phyloP scores from a whole-genome alignment of 2,797 vertebrate species.

The Syngnathus rostellatus region DNA sequence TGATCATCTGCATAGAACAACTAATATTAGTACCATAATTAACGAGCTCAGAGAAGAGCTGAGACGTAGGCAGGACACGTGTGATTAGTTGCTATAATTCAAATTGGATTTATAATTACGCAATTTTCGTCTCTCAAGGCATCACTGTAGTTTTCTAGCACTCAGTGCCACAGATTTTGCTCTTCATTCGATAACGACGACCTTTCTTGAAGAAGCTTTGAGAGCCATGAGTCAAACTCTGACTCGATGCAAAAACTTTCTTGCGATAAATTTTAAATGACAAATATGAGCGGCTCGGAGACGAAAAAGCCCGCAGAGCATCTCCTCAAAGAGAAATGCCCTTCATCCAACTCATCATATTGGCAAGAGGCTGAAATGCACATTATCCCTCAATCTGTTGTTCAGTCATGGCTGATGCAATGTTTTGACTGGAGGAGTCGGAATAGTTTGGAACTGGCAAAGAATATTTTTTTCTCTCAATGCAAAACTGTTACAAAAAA shows the following conservation, averaged over 20 bases:
- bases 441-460: not conserved
- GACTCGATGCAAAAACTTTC: not conserved
- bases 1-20: no score
- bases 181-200: not conserved
- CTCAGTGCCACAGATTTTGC: no score
- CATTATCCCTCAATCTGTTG: slow-evolving; percentile 18
- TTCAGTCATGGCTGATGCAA: not conserved
- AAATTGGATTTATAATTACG: no score
- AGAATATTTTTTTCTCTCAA: not conserved
- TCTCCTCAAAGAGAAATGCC: not conserved
- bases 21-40: no score
- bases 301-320: not conserved
- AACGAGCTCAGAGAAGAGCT: no score
- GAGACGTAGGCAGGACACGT: no score
- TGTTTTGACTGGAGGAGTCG: not conserved
- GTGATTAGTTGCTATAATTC: no score
- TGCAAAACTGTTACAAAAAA: not conserved
- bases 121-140: no score
- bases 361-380: not conserved
- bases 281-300: not conserved
- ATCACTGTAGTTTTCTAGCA: no score
- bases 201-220: not conserved
- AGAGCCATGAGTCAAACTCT: not conserved
- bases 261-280: not conserved
- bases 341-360: slow-evolving; percentile 1